Base-by-base conservation (phyloP, 1,140 invertebrate species). In the Rhizoglyphus robini region DNA sequence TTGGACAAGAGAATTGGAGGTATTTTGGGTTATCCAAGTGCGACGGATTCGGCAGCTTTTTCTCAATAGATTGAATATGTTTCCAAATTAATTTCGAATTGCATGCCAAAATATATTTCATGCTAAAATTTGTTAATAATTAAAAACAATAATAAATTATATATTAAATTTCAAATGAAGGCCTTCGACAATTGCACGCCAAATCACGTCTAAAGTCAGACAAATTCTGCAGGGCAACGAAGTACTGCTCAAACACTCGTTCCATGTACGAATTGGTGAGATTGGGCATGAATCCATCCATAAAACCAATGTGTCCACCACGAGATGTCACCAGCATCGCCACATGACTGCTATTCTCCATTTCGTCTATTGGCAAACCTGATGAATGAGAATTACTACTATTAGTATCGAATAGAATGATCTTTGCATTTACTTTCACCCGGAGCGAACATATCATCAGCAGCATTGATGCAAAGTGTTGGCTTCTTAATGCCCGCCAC, bases 391-490 rank as follows among this genome's bases (percentile, higher is more conserved):
- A 4, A 47, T 34, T 8, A 15, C 15, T 15, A n/a, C n/a, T n/a
- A n/a, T n/a, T n/a, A n/a, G n/a, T 46, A 15, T 46, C 41, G 15
- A 46, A 46, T 15, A 23, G 15, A 46, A 46, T 46, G 41, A 46
- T 15, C 15, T n/a, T n/a, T n/a, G n/a, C 15, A 46, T 65, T 72
- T 77, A 85, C 84, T 81, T 74, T 83, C 79, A 49, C 81, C 73
- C 2, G 87, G 87, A 73, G 88, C 85, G 75, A 91, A 89, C 1
- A 88, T 87, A 77, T 91, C 88, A 77, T 91, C 88, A 1, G 85
- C 86, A 29, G 88, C 86, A 73, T 82, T 88, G 2, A 91, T 76
- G 71, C 86, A 87, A 13, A 90, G 76, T 63, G 86, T 75, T 48
- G 88, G 88, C 54, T 85, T 80, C 59, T 81, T 77, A 47, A 90